Evolutionary conservation across 2,888 invertebrate genomes (phyloP).

Genomic region (Drosophila incognita): DNA sequence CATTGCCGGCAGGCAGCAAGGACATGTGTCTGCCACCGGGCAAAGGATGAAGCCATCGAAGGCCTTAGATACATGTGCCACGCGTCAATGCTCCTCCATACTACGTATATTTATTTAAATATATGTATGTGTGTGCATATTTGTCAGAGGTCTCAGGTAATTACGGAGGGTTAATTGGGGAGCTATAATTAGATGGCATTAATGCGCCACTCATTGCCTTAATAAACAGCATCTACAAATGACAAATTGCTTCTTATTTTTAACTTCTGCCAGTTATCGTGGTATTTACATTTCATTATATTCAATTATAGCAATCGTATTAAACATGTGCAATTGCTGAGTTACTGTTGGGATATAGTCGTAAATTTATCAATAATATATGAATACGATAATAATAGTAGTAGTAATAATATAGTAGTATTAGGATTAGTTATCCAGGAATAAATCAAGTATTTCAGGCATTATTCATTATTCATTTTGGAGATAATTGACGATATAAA

Average conservation of each 20-base stretch:
- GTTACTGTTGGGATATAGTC: too few species aligned
- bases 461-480: too few species aligned
- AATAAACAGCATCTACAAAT: slow-evolving; percentile 10
- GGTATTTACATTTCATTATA: background rate
- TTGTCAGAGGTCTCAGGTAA: slow-evolving; percentile 32
- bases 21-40: slow-evolving; percentile 20
- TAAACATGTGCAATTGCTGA: background rate
- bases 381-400: too few species aligned
- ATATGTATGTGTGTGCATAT: background rate
- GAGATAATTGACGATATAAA: too few species aligned
- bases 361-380: too few species aligned
- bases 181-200: slow-evolving; percentile 3
- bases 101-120: slow-evolving; percentile 1
- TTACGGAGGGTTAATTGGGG: slow-evolving; percentile 34
- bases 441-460: too few species aligned
- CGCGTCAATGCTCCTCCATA: background rate
- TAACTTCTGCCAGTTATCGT: background rate
- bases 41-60: background rate
- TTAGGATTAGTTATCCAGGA: too few species aligned
- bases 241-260: slow-evolving; percentile 5
- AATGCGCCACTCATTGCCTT: background rate
- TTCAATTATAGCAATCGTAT: too few species aligned
- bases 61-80: background rate
- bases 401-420: too few species aligned
- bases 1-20: slow-evolving; percentile 35